Evolutionary conservation across 2,113 vertebrate species (phyloP), one percentile per base, ranked within the genome.

Genomic region (Ivindomyrus marchei): DNA sequence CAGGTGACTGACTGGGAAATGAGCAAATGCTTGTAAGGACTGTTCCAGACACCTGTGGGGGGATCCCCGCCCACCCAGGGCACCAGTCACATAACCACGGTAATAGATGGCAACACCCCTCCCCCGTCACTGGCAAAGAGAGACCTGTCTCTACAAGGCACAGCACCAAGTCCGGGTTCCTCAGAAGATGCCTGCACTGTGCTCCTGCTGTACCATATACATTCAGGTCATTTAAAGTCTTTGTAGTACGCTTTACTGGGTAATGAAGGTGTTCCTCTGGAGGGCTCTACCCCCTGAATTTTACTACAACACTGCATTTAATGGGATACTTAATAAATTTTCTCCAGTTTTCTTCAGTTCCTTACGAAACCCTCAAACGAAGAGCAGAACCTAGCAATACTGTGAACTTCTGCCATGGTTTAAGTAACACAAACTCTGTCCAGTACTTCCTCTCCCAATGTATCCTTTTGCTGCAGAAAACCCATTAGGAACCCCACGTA

Each of bases 401-500:
- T 15, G 39, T 58, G 87, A 62, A 88, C 42, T 66, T 45, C 19
- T 58, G 87, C 56, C 39, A 45, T 91, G 53, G 92, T 92, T 93
- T 92, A 92, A 91, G 91, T 86, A 27, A 27, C 46, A 90, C 83
- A 52, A 90, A 90, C 88, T 85, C 88, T 87, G 74, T 47, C n/a
- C 58, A 45, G 50, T 58, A 90, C 90, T 92, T 90, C 89, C 91
- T 42, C 93, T 93, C 92, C 93, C 94, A 89, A 56, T 53, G 85
- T 95, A 94, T 94, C 94, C 93, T 94, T 94, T 94, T 93, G 92
- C 84, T 84, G 93, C 91, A 92, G 92, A 94, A 94, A 95, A 93
- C 94, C 95, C 92, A 93, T 95, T 94, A 96, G 94, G 92, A 94
- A 91, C 94, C 94, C 93, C 93, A 94, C 93, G 91, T 92, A 93